phyloP scores from a whole-genome alignment of 2,113 vertebrate species.

The Mus pahari region DNA sequence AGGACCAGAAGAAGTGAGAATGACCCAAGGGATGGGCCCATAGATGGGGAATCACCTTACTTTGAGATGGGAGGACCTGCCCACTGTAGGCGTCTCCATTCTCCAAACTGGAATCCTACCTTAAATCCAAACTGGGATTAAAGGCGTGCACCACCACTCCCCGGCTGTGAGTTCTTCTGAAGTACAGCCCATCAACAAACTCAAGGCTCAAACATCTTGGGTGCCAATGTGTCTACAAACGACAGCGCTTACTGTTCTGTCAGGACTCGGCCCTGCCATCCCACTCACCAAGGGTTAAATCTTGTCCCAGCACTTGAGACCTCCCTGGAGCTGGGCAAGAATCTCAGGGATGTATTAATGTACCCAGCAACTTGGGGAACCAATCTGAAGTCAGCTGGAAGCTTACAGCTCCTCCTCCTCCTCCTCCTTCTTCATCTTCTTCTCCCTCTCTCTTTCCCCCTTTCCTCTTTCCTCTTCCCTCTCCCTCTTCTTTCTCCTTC shows the following conservation, averaged over 20 bases:
- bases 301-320: constrained; percentile 68
- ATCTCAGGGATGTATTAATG: constrained; percentile 77
- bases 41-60: neutral
- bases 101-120: neutral
- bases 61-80: neutral
- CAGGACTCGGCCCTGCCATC: constrained; percentile 67
- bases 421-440: rapidly evolving
- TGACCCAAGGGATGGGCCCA: neutral
- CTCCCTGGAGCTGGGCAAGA: constrained; percentile 69
- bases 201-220: constrained; percentile 23
- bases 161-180: neutral
- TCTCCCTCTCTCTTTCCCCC: no score
- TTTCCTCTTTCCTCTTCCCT: no score
- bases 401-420: constrained; percentile 37
- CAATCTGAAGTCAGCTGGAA: constrained; percentile 86
- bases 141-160: no score
- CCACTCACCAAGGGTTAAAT: constrained; percentile 78
- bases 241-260: neutral
- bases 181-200: constrained; percentile 33
- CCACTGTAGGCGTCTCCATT: neutral
- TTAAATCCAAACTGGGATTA: no score
- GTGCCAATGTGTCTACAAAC: constrained; percentile 10
- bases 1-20: no score
- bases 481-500: no score
- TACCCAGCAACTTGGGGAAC: constrained; percentile 82